phyloP scores from a whole-genome alignment of 2,797 vertebrate species.

The Thripadectes ignobilis region DNA sequence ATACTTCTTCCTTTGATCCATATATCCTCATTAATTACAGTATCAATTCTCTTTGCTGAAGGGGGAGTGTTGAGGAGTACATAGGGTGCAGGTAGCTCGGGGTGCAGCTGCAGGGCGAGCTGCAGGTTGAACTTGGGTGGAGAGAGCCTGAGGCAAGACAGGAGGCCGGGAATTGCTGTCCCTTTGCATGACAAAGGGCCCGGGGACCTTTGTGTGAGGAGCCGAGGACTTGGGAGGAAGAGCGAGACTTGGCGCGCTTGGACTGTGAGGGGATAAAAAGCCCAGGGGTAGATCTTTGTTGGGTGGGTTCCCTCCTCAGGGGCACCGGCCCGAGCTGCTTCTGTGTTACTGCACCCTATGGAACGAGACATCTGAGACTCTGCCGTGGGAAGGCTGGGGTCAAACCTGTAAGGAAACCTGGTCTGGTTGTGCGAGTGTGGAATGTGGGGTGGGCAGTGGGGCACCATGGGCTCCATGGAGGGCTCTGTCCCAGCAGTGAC shows the following conservation, averaged over 20 bases:
- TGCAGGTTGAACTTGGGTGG: background rate
- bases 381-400: background rate
- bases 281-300: background rate
- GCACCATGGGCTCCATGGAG: too few relatives aligned
- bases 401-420: rapidly evolving
- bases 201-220: background rate
- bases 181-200: too few relatives aligned
- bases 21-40: background rate
- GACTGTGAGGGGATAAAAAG: background rate
- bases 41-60: background rate
- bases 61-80: background rate
- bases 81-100: background rate
- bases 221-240: rapidly evolving
- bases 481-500: background rate
- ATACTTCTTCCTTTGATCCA: background rate
- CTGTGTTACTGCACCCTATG: background rate
- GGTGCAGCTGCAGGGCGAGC: background rate
- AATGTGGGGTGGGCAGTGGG: background rate
- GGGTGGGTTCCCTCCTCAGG: rapidly evolving
- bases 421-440: background rate
- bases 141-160: rapidly evolving
- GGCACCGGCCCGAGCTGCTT: too few relatives aligned
- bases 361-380: rapidly evolving
- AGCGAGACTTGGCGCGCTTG: rapidly evolving
- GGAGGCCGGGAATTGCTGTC: rapidly evolving